Conservation (phyloP, 2,888 invertebrate genomes). For the Venusia cambrica region DNA sequence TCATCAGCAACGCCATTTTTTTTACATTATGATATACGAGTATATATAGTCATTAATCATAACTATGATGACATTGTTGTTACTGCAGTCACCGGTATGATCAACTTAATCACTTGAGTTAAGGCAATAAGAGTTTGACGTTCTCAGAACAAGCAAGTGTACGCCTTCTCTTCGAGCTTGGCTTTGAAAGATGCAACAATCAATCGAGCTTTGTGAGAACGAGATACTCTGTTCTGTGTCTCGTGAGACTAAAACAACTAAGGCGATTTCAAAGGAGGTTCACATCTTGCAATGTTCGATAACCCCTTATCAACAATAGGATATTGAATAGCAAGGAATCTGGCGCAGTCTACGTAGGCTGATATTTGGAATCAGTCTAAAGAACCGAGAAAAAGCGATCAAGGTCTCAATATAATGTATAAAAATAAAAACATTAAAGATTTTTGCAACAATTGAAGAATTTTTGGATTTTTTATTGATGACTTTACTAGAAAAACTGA, state of each 20-base stretch:
- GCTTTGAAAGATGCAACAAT: constrained; percentile 43
- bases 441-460: too few species aligned
- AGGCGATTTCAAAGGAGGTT: constrained; percentile 15
- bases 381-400: too few species aligned
- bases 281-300: constrained; percentile 4
- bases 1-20: too few species aligned
- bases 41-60: too few species aligned
- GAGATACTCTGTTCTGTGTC: constrained; percentile 17
- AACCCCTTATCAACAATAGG: constrained; percentile 9
- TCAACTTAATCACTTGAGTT: too few species aligned
- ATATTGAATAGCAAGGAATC: constrained; percentile 7
- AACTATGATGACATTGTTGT: too few species aligned
- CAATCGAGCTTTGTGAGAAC: constrained; percentile 31
- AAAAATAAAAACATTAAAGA: too few species aligned
- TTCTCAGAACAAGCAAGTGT: neutral
- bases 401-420: too few species aligned
- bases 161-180: neutral
- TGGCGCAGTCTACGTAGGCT: neutral
- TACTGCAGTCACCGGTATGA: too few species aligned
- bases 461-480: too few species aligned
- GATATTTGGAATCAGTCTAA: neutral
- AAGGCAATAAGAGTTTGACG: neutral
- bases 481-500: too few species aligned
- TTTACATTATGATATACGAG: too few species aligned
- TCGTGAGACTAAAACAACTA: constrained; percentile 9